Base-by-base conservation (phyloP, 2,888 invertebrate species). In the Girardia tigrina region DNA sequence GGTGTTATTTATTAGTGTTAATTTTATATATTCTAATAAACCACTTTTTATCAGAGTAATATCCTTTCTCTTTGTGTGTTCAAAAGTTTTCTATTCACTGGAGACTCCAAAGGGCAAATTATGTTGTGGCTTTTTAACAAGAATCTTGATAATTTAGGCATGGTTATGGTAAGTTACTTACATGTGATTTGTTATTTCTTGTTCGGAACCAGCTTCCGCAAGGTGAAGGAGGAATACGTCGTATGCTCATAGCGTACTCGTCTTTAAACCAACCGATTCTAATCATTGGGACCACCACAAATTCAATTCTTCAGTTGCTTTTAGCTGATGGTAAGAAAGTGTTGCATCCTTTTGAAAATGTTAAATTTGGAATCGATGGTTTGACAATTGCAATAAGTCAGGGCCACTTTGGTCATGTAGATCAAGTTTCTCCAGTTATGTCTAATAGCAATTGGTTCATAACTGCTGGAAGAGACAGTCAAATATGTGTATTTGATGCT, bases 31-130 rank as follows among this genome's bases (percentile, higher is more conserved):
- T 36, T 36, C 36, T 12, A 12, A 36, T 36, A 12, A n/a, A n/a
- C n/a, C n/a, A n/a, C n/a, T n/a, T n/a, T n/a, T n/a, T n/a, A n/a
- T 6, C 78, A 83, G 83, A 82, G 82, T 26, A 81, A 82, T 4
- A 81, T 83, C 20, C 80, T 82, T 70, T 79, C 80, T 0, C 74
- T 82, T 8, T 75, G 79, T 27, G 77, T 78, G 36, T 76, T 78
- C 42, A 78, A 79, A 26, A 78, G 79, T 1, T 78, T 78, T 26
- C 77, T 83, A 4, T 20, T 83, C 28, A 80, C 81, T 0, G 81
- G 81, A 0, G 83, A 36, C 16, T 36, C 36, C 8, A 36, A 36
- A 36, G 36, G 36, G 8, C 36, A 36, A 28, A n/a, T 16, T 27
- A 26, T n/a, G n/a, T n/a, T 16, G 42, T 74, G 16, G 42, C 76